Evolutionary conservation across 2,113 vertebrate genomes (phyloP), one percentile per base, ranked within the genome.

Genomic region (Procapra przewalskii): DNA sequence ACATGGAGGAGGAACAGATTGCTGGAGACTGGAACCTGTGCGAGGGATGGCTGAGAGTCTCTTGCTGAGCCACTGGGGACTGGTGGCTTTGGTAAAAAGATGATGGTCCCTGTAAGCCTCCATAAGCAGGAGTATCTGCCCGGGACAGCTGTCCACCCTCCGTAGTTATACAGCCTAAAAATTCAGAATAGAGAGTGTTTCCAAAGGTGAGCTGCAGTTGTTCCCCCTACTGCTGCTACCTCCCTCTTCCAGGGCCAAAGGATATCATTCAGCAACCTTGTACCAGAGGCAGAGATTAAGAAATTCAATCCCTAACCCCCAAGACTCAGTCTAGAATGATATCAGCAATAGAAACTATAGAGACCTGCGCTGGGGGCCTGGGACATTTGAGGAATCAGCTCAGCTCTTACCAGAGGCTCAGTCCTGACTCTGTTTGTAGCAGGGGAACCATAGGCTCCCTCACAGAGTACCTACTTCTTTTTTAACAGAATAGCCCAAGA

Each of bases 81-180:
- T 23, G 59, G 29, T 98, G 98, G 88, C 99, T 98, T 40, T 99
- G 98, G 96, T 99, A 99, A 86, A 99, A 97, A 36, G 99, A 94
- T 16, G 99, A 98, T 62, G 99, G 99, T 29, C 99, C 99, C 91
- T 99, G 99, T 23, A 99, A 97, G 54, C 97, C 98, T 94, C 99
- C 98, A 96, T 99, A 99, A 67, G 98, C 97, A 23, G 99, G 91
- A 52, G 98, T 92, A 7, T 99, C 99, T 16, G 99, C 94, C 94
- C 99, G 99, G 64, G 99, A 88, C 85, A 98, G 90, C 54, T 98
- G 99, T 86, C 99, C 99, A 16, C 99, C 99, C 98, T 99, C 99
- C 50, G 99, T 97, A 82, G 99, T 99, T 96, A 99, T 99, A 91
- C 99, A 99, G 50, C 99, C 99, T 99, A 97, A 79, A 98, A 94